Base-by-base conservation (phyloP, 2,888 invertebrate genomes). In the Pomacea canaliculata region DNA sequence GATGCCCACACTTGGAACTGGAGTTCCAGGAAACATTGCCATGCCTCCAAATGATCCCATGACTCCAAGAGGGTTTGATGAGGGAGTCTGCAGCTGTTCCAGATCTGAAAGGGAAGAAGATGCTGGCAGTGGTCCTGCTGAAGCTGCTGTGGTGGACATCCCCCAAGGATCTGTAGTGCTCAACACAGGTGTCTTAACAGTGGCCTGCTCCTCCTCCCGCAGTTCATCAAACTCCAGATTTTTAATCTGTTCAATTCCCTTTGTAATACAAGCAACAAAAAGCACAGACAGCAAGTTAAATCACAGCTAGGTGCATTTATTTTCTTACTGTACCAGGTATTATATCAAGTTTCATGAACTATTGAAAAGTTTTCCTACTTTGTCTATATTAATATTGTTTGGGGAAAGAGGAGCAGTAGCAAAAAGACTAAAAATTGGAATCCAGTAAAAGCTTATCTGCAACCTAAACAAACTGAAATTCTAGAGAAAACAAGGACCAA, bases 221-320 rank as follows among this genome's bases (percentile, higher is more conserved):
- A 85, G 70, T 37, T 82, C 82, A 73, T 87, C 87, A 79, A 87
- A 82, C 13, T 84, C 79, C 59, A 79, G 48, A 67, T 79, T 83
- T 71, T 85, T 83, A 71, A 87, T 86, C 77, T 86, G 85, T 76
- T 87, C 83, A 56, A 86, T 85, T 60, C 77, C 80, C 80, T 80
- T 71, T 18, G 56, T 19, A 48, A 62, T 23, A 59, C 10, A 66
- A 19, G 27, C 51, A 23, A 56, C 16, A 16, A 16, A 4, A 56
- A 10, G 8, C 51, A 56, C 51, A 13, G 12, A 56, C 2, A 56
- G 8, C 1, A 56, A 16, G 3, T 7, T 56, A 56, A 2, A 56
- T 16, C 10, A 56, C 51, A 7, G 51, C 10, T 56, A 56, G 51
- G 16, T 56, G 51, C 51, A 10, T 56, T 16, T 56, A 56, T 7